These are phyloP conservation scores for Salticus scenicus DNA, from an alignment of 2,888 invertebrate species.

Conservation along the genomic window DNA sequence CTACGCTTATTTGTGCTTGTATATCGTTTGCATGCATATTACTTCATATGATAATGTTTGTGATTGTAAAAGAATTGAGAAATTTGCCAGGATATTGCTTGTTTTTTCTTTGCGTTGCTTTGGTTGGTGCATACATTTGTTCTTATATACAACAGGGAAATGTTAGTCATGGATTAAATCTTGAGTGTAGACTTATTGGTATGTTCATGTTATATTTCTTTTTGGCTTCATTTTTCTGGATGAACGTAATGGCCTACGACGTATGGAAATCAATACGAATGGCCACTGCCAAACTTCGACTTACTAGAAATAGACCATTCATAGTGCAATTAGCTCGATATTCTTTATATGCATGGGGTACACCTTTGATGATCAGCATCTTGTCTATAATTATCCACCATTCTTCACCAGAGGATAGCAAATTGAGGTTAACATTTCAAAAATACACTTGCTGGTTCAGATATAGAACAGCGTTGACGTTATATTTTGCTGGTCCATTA, in stretches of 20 bases:
- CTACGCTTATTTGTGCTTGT: background rate
- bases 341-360: conserved; percentile 77
- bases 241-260: conserved; percentile 64
- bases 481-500: conserved; percentile 78
- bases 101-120: conserved; percentile 73
- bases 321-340: conserved; percentile 76
- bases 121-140: conserved; percentile 73
- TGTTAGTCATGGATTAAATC: too few species aligned
- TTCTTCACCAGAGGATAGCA: conserved; percentile 38
- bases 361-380: conserved; percentile 75
- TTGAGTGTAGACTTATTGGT: conserved; percentile 71
- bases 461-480: conserved; percentile 77
- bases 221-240: conserved; percentile 65
- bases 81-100: conserved; percentile 74
- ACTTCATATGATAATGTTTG: conserved; percentile 77
- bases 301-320: conserved; percentile 76
- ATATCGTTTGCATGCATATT: conserved; percentile 77
- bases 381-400: conserved; percentile 73
- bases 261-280: conserved; percentile 77
- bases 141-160: background rate
- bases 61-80: conserved; percentile 77
- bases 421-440: conserved; percentile 77
- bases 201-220: conserved; percentile 57
- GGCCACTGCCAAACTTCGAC: conserved; percentile 77
- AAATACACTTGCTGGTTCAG: conserved; percentile 78